These are phyloP conservation scores for Athrips mouffetella DNA, from an alignment of 2,888 invertebrate genomes.

Conservation along the genomic window DNA sequence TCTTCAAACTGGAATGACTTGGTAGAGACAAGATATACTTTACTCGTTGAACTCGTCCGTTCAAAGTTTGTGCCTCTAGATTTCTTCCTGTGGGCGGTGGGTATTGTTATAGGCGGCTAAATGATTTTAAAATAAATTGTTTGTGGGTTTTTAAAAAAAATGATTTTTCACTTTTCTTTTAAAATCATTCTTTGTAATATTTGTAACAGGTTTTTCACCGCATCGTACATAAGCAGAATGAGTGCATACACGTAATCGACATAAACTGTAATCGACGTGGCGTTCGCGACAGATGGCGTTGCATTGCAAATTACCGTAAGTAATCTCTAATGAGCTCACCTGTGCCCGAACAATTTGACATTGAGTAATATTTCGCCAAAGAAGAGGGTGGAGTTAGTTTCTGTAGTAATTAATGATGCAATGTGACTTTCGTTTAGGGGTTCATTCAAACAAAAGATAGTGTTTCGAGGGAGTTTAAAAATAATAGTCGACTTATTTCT, in stretches of 20 bases:
- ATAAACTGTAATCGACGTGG: conserved; percentile 45
- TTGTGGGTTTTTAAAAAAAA: too few species aligned
- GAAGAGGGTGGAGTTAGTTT: conserved; percentile 8
- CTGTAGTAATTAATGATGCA: conserved; percentile 16
- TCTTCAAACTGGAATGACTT: background rate
- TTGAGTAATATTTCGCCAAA: conserved; percentile 34
- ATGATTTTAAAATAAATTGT: too few species aligned
- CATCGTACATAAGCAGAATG: background rate
- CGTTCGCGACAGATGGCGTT: conserved; percentile 60
- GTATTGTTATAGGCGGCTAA: too few species aligned
- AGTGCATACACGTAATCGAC: conserved; percentile 32
- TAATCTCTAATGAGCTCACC: conserved; percentile 72
- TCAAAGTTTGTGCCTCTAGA: too few species aligned
- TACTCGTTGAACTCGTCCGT: too few species aligned
- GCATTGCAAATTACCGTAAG: conserved; percentile 56
- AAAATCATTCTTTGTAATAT: too few species aligned
- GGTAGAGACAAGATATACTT: background rate
- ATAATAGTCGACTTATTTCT: too few species aligned
- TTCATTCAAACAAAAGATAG: background rate
- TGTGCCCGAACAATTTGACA: conserved; percentile 40
- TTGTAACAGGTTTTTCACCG: too few species aligned
- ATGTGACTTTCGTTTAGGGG: background rate
- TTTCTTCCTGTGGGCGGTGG: too few species aligned
- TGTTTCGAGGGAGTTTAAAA: too few species aligned
- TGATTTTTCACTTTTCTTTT: too few species aligned